Conservation (phyloP, 2,797 vertebrate species). For the Micromesistius poutassou region DNA sequence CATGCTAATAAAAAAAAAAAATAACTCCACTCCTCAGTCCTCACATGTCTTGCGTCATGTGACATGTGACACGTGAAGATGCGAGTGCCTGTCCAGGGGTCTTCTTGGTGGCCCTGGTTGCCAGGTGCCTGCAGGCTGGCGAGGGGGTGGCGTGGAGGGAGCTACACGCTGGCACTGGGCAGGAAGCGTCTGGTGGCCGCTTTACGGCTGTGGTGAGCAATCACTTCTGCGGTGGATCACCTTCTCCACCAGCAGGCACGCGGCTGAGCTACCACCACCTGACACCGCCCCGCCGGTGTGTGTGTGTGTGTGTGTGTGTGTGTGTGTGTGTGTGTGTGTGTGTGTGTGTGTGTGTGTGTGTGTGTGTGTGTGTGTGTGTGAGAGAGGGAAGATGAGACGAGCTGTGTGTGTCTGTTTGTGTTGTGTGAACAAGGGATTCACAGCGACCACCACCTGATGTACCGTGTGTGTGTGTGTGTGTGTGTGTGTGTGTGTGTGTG, state of each 20-base stretch:
- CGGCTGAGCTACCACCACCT: slow-evolving; percentile 74
- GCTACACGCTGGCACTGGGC: slow-evolving; percentile 44
- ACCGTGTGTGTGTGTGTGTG: slow-evolving; percentile 11
- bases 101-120: background rate
- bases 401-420: background rate
- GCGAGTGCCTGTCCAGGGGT: background rate
- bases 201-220: slow-evolving; percentile 55
- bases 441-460: slow-evolving; percentile 76
- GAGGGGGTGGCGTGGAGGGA: slow-evolving; percentile 8
- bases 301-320: slow-evolving; percentile 14
- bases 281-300: slow-evolving; percentile 60
- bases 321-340: slow-evolving; percentile 13
- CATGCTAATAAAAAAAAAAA: too few relatives aligned
- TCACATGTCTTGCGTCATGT: too few relatives aligned
- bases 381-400: background rate
- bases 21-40: too few relatives aligned
- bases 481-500: slow-evolving; percentile 19
- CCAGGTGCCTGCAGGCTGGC: background rate
- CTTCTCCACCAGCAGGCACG: slow-evolving; percentile 49
- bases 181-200: slow-evolving; percentile 41
- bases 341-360: slow-evolving; percentile 11
- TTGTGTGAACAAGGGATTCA: slow-evolving; percentile 4
- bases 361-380: slow-evolving; percentile 11
- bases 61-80: background rate
- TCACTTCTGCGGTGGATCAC: slow-evolving; percentile 40